A percentile compares a stretch with the other conserved stretches of the same genome.
Conservation (phyloP, 92 coral and sea anemone species). For the Palythoa grandiflora region DNA sequence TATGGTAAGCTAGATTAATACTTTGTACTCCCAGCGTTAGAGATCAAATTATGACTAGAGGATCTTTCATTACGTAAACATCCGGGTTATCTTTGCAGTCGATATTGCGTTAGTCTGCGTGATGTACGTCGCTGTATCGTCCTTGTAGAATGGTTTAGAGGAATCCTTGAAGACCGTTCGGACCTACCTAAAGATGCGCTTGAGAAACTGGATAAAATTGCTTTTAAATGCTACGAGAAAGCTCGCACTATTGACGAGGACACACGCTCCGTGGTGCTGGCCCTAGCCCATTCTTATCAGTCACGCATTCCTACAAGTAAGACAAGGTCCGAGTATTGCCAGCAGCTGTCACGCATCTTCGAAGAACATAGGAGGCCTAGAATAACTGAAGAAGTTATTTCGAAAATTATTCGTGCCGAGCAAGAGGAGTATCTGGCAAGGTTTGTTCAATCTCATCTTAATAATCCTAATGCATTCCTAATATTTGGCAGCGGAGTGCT, state of each 20-base stretch:
- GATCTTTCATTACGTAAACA: background rate
- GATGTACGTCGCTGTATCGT: slow-evolving; percentile 88
- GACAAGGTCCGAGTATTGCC: slow-evolving; percentile 50
- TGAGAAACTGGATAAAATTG: background rate
- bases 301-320: slow-evolving; percentile 72
- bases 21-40: no score
- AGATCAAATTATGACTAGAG: background rate
- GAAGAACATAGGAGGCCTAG: background rate
- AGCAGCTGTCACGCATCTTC: slow-evolving; percentile 44
- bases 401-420: slow-evolving; percentile 60
- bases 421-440: slow-evolving; percentile 67
- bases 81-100: slow-evolving; percentile 30
- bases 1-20: no score
- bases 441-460: background rate
- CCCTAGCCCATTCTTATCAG: slow-evolving; percentile 82
- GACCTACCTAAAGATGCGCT: slow-evolving; percentile 14
- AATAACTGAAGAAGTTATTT: slow-evolving; percentile 40
- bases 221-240: slow-evolving; percentile 7
- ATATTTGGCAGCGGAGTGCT: no score
- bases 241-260: slow-evolving; percentile 31
- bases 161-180: slow-evolving; percentile 52
- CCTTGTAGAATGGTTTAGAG: slow-evolving; percentile 75
- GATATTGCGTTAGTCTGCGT: slow-evolving; percentile 83
- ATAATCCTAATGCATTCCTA: no score
- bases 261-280: slow-evolving; percentile 74